Conservation (phyloP, 1,140 invertebrate species). For the Achatina immaculata region DNA sequence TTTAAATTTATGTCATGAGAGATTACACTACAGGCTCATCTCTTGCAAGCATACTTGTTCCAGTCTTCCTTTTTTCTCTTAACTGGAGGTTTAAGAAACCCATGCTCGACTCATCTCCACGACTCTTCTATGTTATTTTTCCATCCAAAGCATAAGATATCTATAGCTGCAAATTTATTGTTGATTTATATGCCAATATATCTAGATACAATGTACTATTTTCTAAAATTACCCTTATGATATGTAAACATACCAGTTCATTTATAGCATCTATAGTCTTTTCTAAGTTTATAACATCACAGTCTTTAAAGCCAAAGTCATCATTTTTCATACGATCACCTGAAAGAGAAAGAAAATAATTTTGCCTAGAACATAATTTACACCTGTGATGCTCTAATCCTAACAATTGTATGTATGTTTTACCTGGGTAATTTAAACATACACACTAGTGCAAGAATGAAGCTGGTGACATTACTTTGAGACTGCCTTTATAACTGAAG, state of each 20-base stretch:
- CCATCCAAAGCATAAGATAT: neutral
- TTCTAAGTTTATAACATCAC: slow-evolving; percentile 65
- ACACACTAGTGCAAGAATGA: neutral
- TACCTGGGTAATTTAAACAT: neutral
- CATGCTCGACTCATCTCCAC: too few species aligned
- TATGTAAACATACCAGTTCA: slow-evolving; percentile 57
- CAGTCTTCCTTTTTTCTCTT: too few species aligned
- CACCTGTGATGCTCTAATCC: neutral
- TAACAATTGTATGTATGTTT: neutral
- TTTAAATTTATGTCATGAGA: too few species aligned
- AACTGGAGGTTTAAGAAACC: too few species aligned
- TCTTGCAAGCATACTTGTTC: too few species aligned
- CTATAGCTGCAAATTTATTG: neutral
- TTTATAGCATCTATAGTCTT: slow-evolving; percentile 61
- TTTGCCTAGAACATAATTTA: too few species aligned
- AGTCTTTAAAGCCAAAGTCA: slow-evolving; percentile 63
- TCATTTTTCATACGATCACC: slow-evolving; percentile 60
- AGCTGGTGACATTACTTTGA: neutral
- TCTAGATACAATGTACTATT: neutral
- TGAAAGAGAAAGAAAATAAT: slow-evolving; percentile 39
- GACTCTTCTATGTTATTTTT: too few species aligned
- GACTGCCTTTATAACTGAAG: neutral
- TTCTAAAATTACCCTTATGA: neutral
- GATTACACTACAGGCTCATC: too few species aligned
- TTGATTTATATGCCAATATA: neutral